These are phyloP conservation scores for Athene noctua DNA, from an alignment of 2,113 vertebrate genomes.

Conservation along the genomic window DNA sequence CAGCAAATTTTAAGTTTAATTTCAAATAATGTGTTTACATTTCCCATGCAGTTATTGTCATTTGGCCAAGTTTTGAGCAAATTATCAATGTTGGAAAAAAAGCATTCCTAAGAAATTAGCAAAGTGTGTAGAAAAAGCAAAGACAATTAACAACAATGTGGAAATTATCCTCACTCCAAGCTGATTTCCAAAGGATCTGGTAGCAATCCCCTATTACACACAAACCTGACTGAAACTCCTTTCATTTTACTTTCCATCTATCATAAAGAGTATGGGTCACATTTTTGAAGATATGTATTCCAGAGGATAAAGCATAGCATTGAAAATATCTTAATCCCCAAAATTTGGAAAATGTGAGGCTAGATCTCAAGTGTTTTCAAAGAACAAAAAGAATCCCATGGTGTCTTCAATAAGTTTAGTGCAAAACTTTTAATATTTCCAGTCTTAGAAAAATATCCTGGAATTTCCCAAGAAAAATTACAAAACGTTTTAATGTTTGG, in stretches of 20 bases:
- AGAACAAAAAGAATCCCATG: neutral
- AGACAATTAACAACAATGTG: neutral
- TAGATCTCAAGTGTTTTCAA: neutral
- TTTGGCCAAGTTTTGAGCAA: neutral
- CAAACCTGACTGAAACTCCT: neutral
- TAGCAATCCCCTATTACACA: neutral
- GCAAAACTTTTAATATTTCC: neutral
- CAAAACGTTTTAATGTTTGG: neutral
- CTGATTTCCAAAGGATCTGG: neutral
- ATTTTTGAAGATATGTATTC: neutral
- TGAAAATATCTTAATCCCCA: neutral
- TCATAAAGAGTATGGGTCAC: neutral
- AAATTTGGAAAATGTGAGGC: neutral
- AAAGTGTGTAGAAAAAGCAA: neutral
- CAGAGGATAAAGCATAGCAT: neutral
- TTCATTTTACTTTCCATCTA: neutral
- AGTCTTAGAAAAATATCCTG: neutral
- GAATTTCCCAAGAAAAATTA: neutral
- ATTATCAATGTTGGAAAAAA: neutral
- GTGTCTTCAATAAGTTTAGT: neutral
- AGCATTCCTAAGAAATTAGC: neutral
- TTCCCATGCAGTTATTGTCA: neutral
- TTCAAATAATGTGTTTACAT: constrained; percentile 29
- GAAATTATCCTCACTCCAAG: neutral
- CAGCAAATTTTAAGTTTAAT: constrained; percentile 14